Base-by-base conservation (phyloP, 2,797 vertebrate species). In the Sebastes cheni region DNA sequence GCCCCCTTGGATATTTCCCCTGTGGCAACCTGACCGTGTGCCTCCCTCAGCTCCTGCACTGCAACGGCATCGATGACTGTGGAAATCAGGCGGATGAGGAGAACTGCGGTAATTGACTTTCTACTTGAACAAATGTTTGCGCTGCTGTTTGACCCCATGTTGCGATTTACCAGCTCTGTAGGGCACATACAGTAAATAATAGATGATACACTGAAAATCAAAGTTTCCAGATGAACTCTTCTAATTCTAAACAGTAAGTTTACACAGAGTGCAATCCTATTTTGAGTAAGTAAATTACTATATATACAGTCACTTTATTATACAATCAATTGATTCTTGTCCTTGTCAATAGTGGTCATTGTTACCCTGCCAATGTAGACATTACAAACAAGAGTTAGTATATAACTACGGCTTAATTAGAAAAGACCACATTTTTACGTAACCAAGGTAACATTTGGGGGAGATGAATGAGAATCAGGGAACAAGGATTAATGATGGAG, bases 31-130 rank as follows among this genome's bases (percentile, higher is more conserved):
- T 96, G 84, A 97, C 94, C 1, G 90, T 95, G 81, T 99, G 98
- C 78, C 95, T 99, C 75, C 98, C 98, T 6, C 98, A 99, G 79
- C 91, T 95, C 3, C 96, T 99, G 66, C 98, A 99, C 83, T 99
- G 98, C 75, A 99, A 99, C 0, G 97, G 98, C 2, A 95, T 97
- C 55, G 96, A 99, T 18, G 97, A 99, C 95, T 99, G 98, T 8
- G 97, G 97, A 18, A 99, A 99, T 79, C 93, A 82, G 11, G 97
- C 97, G 0, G 98, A 99, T 0, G 98, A 99, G 92, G 97, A 99
- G 59, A 96, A 97, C 93, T 99, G 98, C 7, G 98, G 98, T 99
- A 93, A 95, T 94, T 92, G 18, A 27, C 13, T 61, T 61, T 77
- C 42, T 22, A 13, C 39, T 66, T 42, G 1, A 69, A 20, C 9